Conservation (phyloP, 2,797 vertebrate genomes). For the Phrynocephalus guinanensis region DNA sequence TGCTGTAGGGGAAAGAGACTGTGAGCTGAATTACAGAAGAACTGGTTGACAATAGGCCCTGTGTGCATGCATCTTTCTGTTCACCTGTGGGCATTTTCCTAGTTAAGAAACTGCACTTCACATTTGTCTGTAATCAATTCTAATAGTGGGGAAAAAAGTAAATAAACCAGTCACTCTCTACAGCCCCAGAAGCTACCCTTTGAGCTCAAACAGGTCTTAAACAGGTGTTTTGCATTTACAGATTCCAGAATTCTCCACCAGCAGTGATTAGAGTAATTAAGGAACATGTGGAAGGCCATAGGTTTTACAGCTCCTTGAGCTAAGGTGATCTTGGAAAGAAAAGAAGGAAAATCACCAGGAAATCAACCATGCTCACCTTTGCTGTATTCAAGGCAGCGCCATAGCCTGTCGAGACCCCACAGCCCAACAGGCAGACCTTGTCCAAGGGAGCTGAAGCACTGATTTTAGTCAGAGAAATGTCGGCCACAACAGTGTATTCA, state of each 20-base stretch:
- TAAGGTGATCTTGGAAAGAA: not conserved
- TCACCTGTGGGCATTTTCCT: not conserved
- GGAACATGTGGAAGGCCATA: not conserved
- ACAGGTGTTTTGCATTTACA: not conserved
- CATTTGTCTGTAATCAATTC: rapidly evolving
- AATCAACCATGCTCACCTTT: conserved; percentile 80
- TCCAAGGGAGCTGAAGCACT: conserved; percentile 88
- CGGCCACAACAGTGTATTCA: conserved; percentile 94
- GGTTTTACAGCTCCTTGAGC: too few relatives aligned
- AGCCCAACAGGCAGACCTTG: conserved; percentile 96
- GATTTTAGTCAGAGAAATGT: conserved; percentile 95
- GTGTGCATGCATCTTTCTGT: not conserved
- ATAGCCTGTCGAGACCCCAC: conserved; percentile 95
- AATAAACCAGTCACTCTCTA: not conserved
- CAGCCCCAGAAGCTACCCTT: not conserved
- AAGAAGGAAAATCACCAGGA: not conserved
- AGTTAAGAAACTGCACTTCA: not conserved
- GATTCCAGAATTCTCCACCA: not conserved
- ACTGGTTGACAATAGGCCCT: too few relatives aligned
- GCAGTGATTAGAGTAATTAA: not conserved
- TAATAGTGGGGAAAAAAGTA: not conserved
- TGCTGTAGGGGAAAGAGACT: too few relatives aligned
- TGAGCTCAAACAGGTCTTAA: not conserved
- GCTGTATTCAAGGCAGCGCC: conserved; percentile 94
- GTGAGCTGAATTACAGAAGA: not conserved